These are phyloP conservation scores for Eucera pruinosa DNA, from an alignment of 2,888 invertebrate species.

Conservation along the genomic window DNA sequence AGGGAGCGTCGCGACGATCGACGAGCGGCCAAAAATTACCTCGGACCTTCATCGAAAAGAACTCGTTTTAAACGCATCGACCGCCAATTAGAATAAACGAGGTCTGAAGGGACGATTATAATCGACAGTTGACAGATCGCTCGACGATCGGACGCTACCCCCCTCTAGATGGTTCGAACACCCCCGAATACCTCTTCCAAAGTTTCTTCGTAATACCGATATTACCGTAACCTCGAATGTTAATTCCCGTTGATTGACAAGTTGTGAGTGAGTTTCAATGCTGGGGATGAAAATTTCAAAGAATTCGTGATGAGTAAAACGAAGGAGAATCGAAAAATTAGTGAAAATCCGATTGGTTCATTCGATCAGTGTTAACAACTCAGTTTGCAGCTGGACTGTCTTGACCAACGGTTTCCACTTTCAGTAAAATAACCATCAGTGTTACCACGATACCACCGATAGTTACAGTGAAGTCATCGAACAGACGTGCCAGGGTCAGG, in stretches of 20 bases:
- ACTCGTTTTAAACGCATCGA: neutral
- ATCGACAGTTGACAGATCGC: constrained; percentile 44
- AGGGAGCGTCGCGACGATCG: constrained; percentile 75
- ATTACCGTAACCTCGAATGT: neutral
- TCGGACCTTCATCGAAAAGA: no score
- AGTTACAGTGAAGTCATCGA: constrained; percentile 32
- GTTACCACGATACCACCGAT: neutral
- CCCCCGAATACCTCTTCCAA: neutral
- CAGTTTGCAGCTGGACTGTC: neutral
- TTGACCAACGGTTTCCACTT: neutral
- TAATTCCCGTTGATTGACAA: no score
- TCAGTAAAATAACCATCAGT: neutral
- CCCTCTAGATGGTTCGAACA: constrained; percentile 9
- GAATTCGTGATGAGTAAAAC: constrained; percentile 5
- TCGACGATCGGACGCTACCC: constrained; percentile 59
- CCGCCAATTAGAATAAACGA: neutral
- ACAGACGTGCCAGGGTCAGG: constrained; percentile 52
- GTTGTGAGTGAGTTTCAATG: constrained; percentile 7
- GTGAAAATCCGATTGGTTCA: neutral
- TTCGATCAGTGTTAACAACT: neutral
- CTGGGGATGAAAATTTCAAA: neutral
- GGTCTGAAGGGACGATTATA: neutral
- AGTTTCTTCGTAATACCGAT: neutral
- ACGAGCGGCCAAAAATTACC: constrained; percentile 59
- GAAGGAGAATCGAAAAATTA: neutral